Percentiles rank a stretch among this genome's conserved stretches.
phyloP scores from a whole-genome alignment of 2,113 vertebrate genomes.

The Dermatemys mawii region DNA sequence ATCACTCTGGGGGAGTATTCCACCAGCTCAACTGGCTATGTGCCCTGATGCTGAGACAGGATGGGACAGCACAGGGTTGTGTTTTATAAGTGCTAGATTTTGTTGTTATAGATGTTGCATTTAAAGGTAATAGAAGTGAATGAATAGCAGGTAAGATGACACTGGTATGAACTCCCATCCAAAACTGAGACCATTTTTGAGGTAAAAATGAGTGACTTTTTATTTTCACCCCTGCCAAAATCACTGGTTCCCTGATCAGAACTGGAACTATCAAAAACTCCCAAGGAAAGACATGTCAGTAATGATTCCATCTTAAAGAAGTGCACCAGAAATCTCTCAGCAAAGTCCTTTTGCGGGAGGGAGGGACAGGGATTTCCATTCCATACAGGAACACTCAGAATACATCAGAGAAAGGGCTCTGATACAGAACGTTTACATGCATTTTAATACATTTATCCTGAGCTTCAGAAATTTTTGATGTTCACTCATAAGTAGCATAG shows the following conservation, averaged over 20 bases:
- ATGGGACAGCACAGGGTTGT: neutral
- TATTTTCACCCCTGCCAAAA: neutral
- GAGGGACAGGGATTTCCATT: neutral
- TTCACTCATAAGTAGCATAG: neutral
- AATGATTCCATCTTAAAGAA: neutral
- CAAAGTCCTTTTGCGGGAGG: neutral
- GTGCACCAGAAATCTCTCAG: neutral
- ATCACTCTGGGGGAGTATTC: neutral
- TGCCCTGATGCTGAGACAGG: neutral
- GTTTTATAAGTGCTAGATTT: neutral
- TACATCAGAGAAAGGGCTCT: neutral
- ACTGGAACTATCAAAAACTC: neutral
- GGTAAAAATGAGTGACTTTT: neutral
- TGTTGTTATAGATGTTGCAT: fast-evolving
- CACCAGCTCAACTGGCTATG: neutral
- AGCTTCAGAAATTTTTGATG: neutral
- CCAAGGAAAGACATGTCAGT: too few relatives aligned
- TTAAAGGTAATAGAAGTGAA: fast-evolving
- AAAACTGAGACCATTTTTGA: fast-evolving
- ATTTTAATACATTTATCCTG: neutral
- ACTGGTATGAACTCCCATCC: neutral
- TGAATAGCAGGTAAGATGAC: neutral
- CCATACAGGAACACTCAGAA: neutral
- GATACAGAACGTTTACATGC: neutral
- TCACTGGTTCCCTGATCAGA: neutral